Evolutionary conservation across 2,113 vertebrate species (phyloP).

Genomic region (Caranx ignobilis): DNA sequence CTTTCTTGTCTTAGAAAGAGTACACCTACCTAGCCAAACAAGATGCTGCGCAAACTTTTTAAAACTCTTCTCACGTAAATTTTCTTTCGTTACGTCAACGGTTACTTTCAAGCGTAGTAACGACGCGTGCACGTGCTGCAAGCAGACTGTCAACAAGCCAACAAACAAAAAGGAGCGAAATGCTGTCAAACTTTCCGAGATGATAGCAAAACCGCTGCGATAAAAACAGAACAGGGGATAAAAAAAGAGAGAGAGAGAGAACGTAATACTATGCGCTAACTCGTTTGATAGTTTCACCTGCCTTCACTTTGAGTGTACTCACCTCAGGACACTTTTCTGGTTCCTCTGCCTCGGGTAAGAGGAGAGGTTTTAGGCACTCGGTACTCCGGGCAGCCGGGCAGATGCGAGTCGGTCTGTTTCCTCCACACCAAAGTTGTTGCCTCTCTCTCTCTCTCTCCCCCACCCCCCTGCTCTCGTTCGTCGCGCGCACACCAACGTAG

Average conservation of each 20-base stretch:
- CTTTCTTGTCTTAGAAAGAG: too few species aligned
- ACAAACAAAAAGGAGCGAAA: conserved; percentile 1
- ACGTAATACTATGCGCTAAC: neutral
- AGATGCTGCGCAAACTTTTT: too few species aligned
- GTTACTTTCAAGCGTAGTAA: too few species aligned
- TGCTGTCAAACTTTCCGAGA: conserved; percentile 8
- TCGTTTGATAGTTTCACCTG: neutral
- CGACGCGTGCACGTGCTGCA: neutral
- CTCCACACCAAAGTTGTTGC: neutral
- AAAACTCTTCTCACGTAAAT: neutral
- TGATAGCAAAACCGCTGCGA: neutral
- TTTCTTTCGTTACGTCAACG: too few species aligned
- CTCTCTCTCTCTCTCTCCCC: neutral
- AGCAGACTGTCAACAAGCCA: conserved; percentile 32
- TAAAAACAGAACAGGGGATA: neutral
- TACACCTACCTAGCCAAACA: too few species aligned
- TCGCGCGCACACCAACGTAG: neutral
- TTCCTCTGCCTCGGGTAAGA: neutral
- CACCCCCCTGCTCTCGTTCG: conserved; percentile 4
- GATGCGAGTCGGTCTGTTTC: conserved; percentile 32
- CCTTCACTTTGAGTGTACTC: conserved; percentile 20
- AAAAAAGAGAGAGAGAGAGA: too few species aligned
- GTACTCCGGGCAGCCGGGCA: neutral
- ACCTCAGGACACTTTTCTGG: conserved; percentile 16
- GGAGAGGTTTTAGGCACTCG: neutral